Conservation (phyloP, 2,113 vertebrate genomes). For the Dipodomys stephensi region DNA sequence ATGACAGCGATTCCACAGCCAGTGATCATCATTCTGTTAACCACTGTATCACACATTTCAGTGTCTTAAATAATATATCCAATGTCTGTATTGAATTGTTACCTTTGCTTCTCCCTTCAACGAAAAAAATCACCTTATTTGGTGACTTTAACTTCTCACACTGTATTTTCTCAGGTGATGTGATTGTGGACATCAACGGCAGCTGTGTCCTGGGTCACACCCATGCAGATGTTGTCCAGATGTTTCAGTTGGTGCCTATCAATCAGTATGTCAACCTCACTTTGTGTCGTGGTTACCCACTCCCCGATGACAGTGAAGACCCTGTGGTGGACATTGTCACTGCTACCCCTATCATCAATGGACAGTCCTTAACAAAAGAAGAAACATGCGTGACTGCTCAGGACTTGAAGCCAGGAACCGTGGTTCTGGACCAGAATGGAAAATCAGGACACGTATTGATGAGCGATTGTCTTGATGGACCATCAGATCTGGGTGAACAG, state of each 20-base stretch:
- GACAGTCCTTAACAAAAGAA: slow-evolving; percentile 86
- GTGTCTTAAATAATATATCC: slow-evolving; percentile 42
- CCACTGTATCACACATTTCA: background rate
- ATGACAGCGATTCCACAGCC: background rate
- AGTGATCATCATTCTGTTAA: background rate
- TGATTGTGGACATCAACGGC: slow-evolving; percentile 98
- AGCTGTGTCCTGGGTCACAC: slow-evolving; percentile 97
- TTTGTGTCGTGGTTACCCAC: slow-evolving; percentile 96
- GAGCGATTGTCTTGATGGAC: slow-evolving; percentile 90
- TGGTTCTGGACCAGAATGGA: slow-evolving; percentile 88
- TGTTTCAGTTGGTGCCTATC: slow-evolving; percentile 97
- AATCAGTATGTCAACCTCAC: slow-evolving; percentile 97
- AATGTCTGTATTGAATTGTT: slow-evolving; percentile 8
- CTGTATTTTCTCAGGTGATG: slow-evolving; percentile 91
- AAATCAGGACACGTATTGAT: slow-evolving; percentile 86
- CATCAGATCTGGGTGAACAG: slow-evolving; percentile 85
- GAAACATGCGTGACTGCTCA: slow-evolving; percentile 87
- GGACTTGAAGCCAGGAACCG: slow-evolving; percentile 86
- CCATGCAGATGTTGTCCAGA: slow-evolving; percentile 98
- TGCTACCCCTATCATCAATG: slow-evolving; percentile 90
- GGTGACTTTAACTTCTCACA: slow-evolving; percentile 43
- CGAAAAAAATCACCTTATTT: background rate
- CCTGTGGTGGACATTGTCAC: slow-evolving; percentile 87
- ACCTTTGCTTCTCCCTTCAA: background rate
- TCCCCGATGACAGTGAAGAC: slow-evolving; percentile 94